These are phyloP conservation scores for Myripristis murdjan DNA, from an alignment of 2,797 vertebrate species.

Conservation along the genomic window DNA sequence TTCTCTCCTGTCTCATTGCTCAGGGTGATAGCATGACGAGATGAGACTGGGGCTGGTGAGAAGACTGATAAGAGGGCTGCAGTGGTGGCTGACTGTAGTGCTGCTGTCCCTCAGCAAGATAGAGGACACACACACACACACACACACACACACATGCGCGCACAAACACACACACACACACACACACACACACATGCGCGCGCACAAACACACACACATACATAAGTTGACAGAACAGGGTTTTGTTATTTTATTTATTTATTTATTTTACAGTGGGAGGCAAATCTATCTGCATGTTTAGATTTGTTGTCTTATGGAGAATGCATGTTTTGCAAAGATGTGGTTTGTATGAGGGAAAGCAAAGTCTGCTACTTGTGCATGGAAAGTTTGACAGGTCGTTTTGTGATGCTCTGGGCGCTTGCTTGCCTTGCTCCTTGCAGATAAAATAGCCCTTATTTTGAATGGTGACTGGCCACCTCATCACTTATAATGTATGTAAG, in stretches of 20 bases:
- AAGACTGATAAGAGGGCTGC: constrained; percentile 80
- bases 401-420: background rate
- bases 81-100: constrained; percentile 68
- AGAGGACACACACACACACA: constrained; percentile 56
- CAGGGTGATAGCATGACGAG: constrained; percentile 81
- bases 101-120: constrained; percentile 63
- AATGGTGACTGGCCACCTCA: background rate
- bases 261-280: constrained; percentile 41
- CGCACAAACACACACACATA: constrained; percentile 9
- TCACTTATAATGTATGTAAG: background rate
- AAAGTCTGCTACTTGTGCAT: background rate
- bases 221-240: constrained; percentile 35
- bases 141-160: constrained; percentile 29
- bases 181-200: too few relatives aligned
- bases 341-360: constrained; percentile 32
- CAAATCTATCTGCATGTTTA: constrained; percentile 40
- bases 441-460: background rate
- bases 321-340: constrained; percentile 25
- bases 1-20: constrained; percentile 82
- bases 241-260: constrained; percentile 21
- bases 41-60: constrained; percentile 78
- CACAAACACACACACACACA: too few relatives aligned
- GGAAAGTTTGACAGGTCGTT: background rate
- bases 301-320: constrained; percentile 32
- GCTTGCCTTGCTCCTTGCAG: background rate